Evolutionary conservation across 2,113 vertebrate species (phyloP).

Genomic region (Upupa epops): DNA sequence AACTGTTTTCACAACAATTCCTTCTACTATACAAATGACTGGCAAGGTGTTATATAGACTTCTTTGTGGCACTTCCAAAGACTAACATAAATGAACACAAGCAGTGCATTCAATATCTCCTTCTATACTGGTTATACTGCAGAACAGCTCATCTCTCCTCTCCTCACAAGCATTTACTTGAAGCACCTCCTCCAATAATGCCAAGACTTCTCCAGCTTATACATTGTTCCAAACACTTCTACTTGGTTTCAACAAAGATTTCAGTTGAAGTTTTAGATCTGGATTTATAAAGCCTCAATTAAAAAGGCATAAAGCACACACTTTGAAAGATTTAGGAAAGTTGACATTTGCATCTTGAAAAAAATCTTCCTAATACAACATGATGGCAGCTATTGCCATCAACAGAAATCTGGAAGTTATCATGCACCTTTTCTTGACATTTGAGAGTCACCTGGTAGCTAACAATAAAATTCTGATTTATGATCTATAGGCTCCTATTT

Average conservation of each 20-base stretch:
- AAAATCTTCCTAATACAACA: not conserved
- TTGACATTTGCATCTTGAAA: constrained; percentile 25
- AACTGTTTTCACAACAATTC: not conserved
- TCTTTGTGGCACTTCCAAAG: not conserved
- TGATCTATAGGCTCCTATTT: constrained; percentile 39
- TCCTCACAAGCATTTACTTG: not conserved
- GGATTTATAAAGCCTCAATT: not conserved
- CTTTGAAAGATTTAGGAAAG: constrained; percentile 40
- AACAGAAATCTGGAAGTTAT: constrained; percentile 40
- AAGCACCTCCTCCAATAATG: not conserved
- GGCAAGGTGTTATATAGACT: not conserved
- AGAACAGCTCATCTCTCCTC: not conserved
- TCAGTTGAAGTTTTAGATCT: not conserved
- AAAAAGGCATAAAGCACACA: not conserved
- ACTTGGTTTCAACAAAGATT: not conserved
- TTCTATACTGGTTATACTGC: not conserved
- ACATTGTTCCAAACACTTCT: not conserved
- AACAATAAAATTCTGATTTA: constrained; percentile 55
- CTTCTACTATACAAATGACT: not conserved
- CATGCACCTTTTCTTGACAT: constrained; percentile 54
- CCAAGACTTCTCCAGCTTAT: not conserved
- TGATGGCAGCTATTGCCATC: not conserved
- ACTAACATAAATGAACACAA: not conserved
- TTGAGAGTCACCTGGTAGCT: constrained; percentile 54
- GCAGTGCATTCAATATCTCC: not conserved